Evolutionary conservation across 92 coral and sea anemone species (phyloP), one percentile per base, ranked within the genome.

Genomic region (Porites cylindrica): DNA sequence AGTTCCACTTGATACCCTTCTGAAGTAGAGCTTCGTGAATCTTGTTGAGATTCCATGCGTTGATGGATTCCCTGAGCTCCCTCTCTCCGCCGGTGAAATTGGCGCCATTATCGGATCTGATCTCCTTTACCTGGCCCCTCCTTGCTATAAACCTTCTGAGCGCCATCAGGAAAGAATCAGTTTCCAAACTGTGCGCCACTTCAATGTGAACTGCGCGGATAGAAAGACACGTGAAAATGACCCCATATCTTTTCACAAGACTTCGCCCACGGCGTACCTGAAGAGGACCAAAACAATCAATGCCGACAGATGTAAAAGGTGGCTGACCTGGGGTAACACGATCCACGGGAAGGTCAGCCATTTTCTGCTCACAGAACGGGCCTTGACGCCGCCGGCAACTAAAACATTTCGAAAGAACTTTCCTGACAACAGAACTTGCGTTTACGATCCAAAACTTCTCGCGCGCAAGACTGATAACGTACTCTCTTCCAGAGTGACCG

Each of bases 401-500:
- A 17, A 86, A 51, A 23, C 90, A 86, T 12, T 53, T 66, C 1
- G 64, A 66, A 6, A 86, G 51, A 3, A 81, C 68, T n/a, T 73
- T 53, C 32, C 60, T 68, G 9, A 81, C 63, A 7, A 47, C 58
- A 26, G 38, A 47, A 3, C 87, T 65, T 66, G 84, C 85, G 0
- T 63, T 47, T 21, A 70, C 13, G 47, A 87, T 23, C 90, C 90
- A 87, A 51, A 87, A 87, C 8, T 51, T 23, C n/a, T 81, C 67
- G 29, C 86, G 73, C 51, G 82, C 12, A 7, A 87, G 80, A 51
- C 87, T 53, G 18, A 87, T 54, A 18, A 87, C 81, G 62, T 87
- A 54, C 67, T 87, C 90, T 81, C 88, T 69, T 3, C 90, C 88
- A 19, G 76, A 32, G 79, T 88, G 67, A 7, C 81, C 89, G 11